Conservation (phyloP, 2,888 invertebrate genomes). For the Lasioglossum malachurum region DNA sequence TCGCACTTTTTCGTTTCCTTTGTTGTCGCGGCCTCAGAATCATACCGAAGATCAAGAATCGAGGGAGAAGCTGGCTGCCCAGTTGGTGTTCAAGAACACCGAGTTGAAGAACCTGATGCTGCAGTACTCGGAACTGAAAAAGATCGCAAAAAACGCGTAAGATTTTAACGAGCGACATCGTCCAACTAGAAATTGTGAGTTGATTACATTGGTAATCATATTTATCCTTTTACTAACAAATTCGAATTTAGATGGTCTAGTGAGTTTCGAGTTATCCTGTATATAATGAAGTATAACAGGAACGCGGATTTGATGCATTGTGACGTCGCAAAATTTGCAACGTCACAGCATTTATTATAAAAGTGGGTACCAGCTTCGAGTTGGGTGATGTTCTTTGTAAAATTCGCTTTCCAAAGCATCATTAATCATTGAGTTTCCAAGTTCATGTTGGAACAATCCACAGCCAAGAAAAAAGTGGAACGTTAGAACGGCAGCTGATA, state of each 20-base stretch:
- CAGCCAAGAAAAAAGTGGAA: conserved; percentile 73
- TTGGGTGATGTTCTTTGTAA: neutral
- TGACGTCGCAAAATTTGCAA: no score
- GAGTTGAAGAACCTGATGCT: conserved; percentile 68
- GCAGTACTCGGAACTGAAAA: conserved; percentile 68
- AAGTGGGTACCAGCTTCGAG: neutral
- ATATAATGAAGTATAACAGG: no score
- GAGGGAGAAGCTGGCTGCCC: conserved; percentile 86
- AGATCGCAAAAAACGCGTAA: conserved; percentile 68
- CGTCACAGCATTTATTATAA: neutral
- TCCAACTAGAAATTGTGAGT: neutral
- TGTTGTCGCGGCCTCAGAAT: conserved; percentile 65
- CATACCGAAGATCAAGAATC: conserved; percentile 85
- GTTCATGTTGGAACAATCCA: neutral
- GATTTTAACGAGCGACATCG: conserved; percentile 33
- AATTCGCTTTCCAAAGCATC: neutral
- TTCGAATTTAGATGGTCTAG: no score
- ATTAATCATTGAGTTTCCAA: neutral
- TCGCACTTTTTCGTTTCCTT: conserved; percentile 1
- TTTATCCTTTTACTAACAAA: neutral
- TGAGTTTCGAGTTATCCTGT: no score
- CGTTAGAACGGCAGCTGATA: conserved; percentile 69
- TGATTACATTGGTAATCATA: neutral
- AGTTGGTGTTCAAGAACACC: conserved; percentile 86
- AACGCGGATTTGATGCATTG: neutral